Evolutionary conservation across 2,113 vertebrate species (phyloP), one percentile per base, ranked within the genome.

Genomic region (Meleagris gallopavo): DNA sequence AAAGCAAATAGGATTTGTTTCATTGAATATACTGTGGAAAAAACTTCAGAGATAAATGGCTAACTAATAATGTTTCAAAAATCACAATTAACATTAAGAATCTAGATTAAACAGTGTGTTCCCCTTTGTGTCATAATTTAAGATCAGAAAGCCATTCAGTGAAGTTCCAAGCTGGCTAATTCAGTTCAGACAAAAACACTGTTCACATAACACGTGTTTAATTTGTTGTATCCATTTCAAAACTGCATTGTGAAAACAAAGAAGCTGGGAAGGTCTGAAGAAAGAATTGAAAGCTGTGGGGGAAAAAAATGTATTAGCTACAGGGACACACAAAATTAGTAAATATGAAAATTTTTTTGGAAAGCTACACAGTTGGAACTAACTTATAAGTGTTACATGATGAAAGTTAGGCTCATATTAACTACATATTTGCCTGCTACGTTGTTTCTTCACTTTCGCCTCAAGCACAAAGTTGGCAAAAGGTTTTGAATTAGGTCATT

Each of bases 21-120:
- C 16, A 16, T 89, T 69, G 74, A 91, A 58, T 61, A 11, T 66
- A 2, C 60, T 57, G 18, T 87, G 36, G 20, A 73, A 93, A 92
- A 65, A 52, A 48, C n/a, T 82, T 22, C 30, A 72, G 48, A 83
- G 46, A 58, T 20, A 89, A 48, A 60, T 18, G 6, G 21, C 20
- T 80, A 88, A 83, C 16, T 76, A 66, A n/a, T 69, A 64, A 32
- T 48, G 36, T 36, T 74, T 70, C 11, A 82, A 80, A 90, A 81
- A 20, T 19, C 14, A 41, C 27, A 86, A 14, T 8, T 70, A 9
- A 29, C 71, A 58, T 29, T 66, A 88, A 93, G 62, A 88, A 32
- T 17, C 70, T 3, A 6, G 8, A 54, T 76, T 0, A 9, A 43
- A n/a, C 45, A 32, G 46, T 64, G 57, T 14, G 13, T 80, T 71